Base-by-base conservation (phyloP, 2,113 vertebrate genomes). In the Catharus fuscescens region DNA sequence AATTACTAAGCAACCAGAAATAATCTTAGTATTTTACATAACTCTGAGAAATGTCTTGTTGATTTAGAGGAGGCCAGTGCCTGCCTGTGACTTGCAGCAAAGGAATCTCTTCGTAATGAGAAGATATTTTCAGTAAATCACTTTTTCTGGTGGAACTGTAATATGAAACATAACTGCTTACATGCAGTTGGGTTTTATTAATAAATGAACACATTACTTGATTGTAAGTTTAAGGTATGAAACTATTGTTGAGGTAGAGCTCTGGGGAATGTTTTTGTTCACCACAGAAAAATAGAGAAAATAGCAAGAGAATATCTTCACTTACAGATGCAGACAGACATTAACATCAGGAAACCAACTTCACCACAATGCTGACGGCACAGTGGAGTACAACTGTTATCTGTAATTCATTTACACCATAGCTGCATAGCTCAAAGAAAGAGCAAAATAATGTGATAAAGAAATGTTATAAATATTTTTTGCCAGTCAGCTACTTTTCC, bases 331-430 rank as follows among this genome's bases (percentile, higher is more conserved):
- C n/a, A 84, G 59, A 56, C 32, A 87, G 71, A 76, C 47, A 10
- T 74, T 93, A 81, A 44, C 36, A 67, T 92, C 40, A 84, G 65
- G 91, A 92, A 95, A 92, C 28, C 54, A 71, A 67, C 91, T 95
- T 92, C 47, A 65, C 50, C 59, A 54, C 88, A 87, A 3, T 88
- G 66, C 62, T 96, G 90, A 80, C 69, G 94, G 54, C 61, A 69
- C 40, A 42, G 23, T 67, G 23, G 86, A 90, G 77, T 93, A 13
- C 72, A 66, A 0, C 79, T 94, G 80, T 78, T 94, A 64, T 23
- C 26, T 90, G 38, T 69, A 94, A 76, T 62, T 95, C 32, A 54
- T 91, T 95, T 96, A 81, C 95, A 57, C 38, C 34, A 8, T 19
- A 88, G 29, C 66, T 71, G 15, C 80, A 24, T 25, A 89, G 73